Percentiles rank a stretch among this genome's conserved stretches.
phyloP scores from a whole-genome alignment of 2,888 invertebrate species.

The Disparrhopalites patrizii region DNA sequence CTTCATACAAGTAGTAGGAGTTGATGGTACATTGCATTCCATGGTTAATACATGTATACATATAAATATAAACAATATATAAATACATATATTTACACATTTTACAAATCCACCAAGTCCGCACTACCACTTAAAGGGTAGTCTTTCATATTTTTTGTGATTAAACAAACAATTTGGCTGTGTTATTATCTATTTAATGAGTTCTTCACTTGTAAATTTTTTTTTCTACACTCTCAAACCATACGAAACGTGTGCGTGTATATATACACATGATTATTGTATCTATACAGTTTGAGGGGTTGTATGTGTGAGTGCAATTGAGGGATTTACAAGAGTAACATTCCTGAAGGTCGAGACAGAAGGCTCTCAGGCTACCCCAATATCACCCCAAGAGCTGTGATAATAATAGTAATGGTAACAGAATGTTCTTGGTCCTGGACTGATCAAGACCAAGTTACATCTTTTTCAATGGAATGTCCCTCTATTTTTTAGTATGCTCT shows the following conservation, averaged over 20 bases:
- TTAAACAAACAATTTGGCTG: conserved; percentile 15
- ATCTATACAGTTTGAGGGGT: background rate
- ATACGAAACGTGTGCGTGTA: background rate
- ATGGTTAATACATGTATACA: too few species aligned
- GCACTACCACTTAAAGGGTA: too few species aligned
- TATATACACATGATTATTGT: background rate
- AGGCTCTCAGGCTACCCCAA: conserved; percentile 3
- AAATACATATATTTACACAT: too few species aligned
- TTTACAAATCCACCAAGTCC: too few species aligned
- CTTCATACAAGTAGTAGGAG: too few species aligned
- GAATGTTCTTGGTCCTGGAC: background rate
- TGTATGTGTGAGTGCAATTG: background rate
- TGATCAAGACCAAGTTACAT: conserved; percentile 6
- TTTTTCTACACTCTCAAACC: too few species aligned
- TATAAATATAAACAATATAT: too few species aligned
- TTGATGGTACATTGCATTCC: too few species aligned
- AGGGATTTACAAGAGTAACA: too few species aligned
- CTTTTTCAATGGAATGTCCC: conserved; percentile 18
- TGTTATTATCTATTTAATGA: conserved; percentile 13
- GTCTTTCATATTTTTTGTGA: conserved; percentile 8
- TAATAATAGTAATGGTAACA: background rate
- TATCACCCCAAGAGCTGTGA: conserved; percentile 8
- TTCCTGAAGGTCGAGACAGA: conserved; percentile 6
- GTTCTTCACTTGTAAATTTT: conserved; percentile 13
- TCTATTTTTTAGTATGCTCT: conserved; percentile 1